phyloP scores from a whole-genome alignment of 2,888 invertebrate species.

The Spialia ferax region DNA sequence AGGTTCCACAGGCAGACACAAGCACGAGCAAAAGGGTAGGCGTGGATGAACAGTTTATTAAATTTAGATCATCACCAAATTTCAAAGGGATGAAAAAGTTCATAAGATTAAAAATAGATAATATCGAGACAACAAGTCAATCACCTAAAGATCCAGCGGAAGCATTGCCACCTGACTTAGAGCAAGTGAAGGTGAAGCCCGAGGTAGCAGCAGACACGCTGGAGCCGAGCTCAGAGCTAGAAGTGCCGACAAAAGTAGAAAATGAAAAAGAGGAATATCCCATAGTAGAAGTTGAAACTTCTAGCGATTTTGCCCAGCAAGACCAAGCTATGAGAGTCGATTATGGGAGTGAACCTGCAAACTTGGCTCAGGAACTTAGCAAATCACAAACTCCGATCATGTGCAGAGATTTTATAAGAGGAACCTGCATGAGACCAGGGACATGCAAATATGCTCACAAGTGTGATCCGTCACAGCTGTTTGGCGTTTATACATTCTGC shows the following conservation, averaged over 20 bases:
- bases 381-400: background rate
- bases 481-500: slow-evolving; percentile 24
- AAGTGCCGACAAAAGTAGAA: slow-evolving; percentile 13
- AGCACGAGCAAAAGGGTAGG: slow-evolving; percentile 29
- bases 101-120: slow-evolving; percentile 26
- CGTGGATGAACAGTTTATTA: slow-evolving; percentile 26
- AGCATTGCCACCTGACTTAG: background rate
- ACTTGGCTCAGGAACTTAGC: background rate
- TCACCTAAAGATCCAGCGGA: slow-evolving; percentile 24
- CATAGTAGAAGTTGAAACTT: background rate
- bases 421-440: slow-evolving; percentile 22
- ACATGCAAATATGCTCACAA: slow-evolving; percentile 23
- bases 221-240: background rate
- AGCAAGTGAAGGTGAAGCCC: background rate
- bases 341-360: background rate
- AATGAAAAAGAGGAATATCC: slow-evolving; percentile 8
- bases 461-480: slow-evolving; percentile 21
- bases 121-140: slow-evolving; percentile 19
- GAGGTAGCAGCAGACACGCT: background rate
- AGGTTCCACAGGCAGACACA: slow-evolving; percentile 30
- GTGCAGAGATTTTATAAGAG: slow-evolving; percentile 28
- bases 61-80: slow-evolving; percentile 32
- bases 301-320: background rate
- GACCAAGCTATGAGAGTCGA: background rate
- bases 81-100: slow-evolving; percentile 35